phyloP scores from a whole-genome alignment of 2,888 invertebrate species.

The Perizoma affinitatum region DNA sequence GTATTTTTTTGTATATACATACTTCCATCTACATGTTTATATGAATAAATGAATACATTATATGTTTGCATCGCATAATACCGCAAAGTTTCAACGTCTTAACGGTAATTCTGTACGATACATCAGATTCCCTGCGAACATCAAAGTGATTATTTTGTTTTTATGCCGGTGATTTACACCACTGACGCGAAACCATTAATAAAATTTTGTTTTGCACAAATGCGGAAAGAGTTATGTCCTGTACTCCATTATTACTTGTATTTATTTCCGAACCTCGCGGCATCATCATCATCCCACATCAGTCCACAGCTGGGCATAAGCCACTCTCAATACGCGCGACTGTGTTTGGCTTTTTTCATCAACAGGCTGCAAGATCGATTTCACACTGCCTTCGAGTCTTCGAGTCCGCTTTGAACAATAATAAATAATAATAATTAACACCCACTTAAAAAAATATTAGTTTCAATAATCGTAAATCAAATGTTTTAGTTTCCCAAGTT shows the following conservation, averaged over 20 bases:
- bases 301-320: too few relatives aligned
- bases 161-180: slow-evolving; percentile 38
- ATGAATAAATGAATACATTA: too few relatives aligned
- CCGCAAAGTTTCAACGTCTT: slow-evolving; percentile 12
- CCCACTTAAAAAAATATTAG: too few relatives aligned
- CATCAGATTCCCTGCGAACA: slow-evolving; percentile 26
- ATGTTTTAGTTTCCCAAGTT: slow-evolving; percentile 11
- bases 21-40: too few relatives aligned
- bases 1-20: too few relatives aligned
- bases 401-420: too few relatives aligned
- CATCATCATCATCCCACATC: too few relatives aligned
- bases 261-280: slow-evolving; percentile 8
- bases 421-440: too few relatives aligned
- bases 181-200: slow-evolving; percentile 39
- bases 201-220: slow-evolving; percentile 39
- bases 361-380: too few relatives aligned
- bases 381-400: too few relatives aligned
- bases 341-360: too few relatives aligned
- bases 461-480: not conserved
- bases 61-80: not conserved
- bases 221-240: slow-evolving; percentile 38
- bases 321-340: too few relatives aligned
- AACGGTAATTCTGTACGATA: slow-evolving; percentile 4
- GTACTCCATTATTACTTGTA: slow-evolving; percentile 30
- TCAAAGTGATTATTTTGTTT: slow-evolving; percentile 35